These are phyloP conservation scores for Vanessa tameamea DNA, from an alignment of 1,140 invertebrate genomes.

Conservation along the genomic window DNA sequence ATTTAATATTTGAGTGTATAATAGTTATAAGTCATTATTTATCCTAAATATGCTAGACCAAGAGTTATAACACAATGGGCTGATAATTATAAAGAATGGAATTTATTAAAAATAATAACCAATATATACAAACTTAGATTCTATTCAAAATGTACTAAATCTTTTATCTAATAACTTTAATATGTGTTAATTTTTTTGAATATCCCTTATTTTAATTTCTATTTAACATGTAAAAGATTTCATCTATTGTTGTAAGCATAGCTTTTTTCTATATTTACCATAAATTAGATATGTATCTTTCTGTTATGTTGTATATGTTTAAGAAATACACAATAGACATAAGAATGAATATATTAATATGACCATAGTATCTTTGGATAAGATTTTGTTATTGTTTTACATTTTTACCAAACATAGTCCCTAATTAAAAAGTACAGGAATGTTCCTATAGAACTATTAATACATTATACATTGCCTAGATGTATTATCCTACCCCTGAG, in stretches of 20 bases:
- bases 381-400: not conserved
- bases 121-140: too few relatives aligned
- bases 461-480: constrained; percentile 6
- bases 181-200: too few relatives aligned
- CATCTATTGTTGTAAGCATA: too few relatives aligned
- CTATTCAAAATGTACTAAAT: too few relatives aligned
- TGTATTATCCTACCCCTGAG: constrained; percentile 17
- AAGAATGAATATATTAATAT: not conserved
- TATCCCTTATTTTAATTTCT: too few relatives aligned
- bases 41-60: constrained; percentile 1
- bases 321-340: not conserved
- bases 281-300: not conserved
- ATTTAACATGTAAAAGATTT: too few relatives aligned
- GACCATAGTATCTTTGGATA: not conserved
- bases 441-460: constrained; percentile 2
- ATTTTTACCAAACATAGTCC: constrained; percentile 1
- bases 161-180: too few relatives aligned
- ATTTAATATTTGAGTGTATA: not conserved
- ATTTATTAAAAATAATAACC: too few relatives aligned
- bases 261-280: not conserved
- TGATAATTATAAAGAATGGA: too few relatives aligned
- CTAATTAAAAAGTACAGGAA: not conserved
- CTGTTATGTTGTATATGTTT: not conserved
- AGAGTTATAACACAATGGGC: not conserved
- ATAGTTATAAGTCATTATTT: not conserved